These are phyloP conservation scores for Condylura cristata DNA, from an alignment of 2,113 vertebrate genomes.

Conservation along the genomic window DNA sequence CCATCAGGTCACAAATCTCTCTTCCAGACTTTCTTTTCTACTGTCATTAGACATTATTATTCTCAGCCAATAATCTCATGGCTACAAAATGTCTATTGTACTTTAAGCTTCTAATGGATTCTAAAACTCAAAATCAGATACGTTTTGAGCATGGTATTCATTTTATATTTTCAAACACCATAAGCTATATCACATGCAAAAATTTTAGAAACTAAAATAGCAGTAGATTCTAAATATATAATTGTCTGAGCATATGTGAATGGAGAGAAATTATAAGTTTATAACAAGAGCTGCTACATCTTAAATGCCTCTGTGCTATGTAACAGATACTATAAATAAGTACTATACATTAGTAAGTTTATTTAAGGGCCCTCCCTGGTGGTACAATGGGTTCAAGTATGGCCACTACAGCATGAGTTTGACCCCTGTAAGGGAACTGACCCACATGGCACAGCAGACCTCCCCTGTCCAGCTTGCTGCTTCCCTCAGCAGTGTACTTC, in stretches of 20 bases:
- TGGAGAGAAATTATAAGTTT: not conserved
- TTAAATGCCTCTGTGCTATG: not conserved
- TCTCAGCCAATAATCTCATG: not conserved
- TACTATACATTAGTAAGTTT: not conserved
- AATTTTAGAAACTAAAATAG: not conserved
- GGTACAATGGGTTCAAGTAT: too few species aligned
- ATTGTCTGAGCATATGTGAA: not conserved
- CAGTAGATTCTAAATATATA: not conserved
- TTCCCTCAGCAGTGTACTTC: too few species aligned
- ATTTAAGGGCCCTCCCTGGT: too few species aligned
- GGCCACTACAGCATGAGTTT: too few species aligned
- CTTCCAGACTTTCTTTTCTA: not conserved
- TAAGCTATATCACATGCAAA: not conserved
- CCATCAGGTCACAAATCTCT: not conserved
- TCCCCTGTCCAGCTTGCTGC: too few species aligned
- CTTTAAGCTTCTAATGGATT: not conserved
- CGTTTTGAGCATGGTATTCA: not conserved
- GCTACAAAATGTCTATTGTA: not conserved
- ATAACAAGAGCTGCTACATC: not conserved
- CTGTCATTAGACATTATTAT: not conserved
- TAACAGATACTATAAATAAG: not conserved
- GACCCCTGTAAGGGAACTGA: too few species aligned
- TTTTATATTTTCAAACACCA: not conserved
- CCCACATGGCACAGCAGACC: too few species aligned
- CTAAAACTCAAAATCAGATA: not conserved